Evolutionary conservation across 2,797 vertebrate species (phyloP).

Genomic region (Masticophis lateralis): DNA sequence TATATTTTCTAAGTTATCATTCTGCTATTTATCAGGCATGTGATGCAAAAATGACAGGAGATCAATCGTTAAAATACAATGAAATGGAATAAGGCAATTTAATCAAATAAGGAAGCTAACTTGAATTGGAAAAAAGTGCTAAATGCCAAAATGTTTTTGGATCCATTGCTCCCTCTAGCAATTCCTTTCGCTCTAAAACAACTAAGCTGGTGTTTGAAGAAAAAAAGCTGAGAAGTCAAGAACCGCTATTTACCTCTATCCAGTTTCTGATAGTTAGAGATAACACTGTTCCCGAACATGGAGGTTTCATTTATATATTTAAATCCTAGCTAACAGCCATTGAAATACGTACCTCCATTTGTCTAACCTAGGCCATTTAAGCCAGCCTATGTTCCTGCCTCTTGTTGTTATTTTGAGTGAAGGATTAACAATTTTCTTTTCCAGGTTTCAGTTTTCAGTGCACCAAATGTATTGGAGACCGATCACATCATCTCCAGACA

Average conservation of each 20-base stretch:
- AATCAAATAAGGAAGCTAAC: not conserved
- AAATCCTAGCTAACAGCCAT: not conserved
- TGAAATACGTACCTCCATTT: not conserved
- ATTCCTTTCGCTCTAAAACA: not conserved
- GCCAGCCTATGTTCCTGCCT: not conserved
- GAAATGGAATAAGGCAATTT: not conserved
- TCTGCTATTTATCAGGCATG: not conserved
- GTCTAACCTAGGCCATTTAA: not conserved
- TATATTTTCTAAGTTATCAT: not conserved
- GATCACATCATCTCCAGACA: not conserved
- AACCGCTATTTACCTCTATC: not conserved
- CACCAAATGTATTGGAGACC: not conserved
- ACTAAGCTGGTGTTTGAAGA: not conserved
- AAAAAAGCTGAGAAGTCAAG: too few species aligned
- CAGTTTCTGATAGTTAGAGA: not conserved
- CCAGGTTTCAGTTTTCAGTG: not conserved
- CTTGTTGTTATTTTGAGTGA: not conserved
- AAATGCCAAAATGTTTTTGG: not conserved
- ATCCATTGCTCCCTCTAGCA: not conserved
- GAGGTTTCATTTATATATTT: not conserved
- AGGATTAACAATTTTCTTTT: not conserved
- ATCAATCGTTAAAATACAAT: not conserved
- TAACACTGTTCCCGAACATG: not conserved
- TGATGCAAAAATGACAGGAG: not conserved
- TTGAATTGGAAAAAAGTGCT: not conserved